Evolutionary conservation across 37 sponge, comb jelly and placozoan genomes (phyloP).

Genomic region (Chondrosia reniformis): DNA sequence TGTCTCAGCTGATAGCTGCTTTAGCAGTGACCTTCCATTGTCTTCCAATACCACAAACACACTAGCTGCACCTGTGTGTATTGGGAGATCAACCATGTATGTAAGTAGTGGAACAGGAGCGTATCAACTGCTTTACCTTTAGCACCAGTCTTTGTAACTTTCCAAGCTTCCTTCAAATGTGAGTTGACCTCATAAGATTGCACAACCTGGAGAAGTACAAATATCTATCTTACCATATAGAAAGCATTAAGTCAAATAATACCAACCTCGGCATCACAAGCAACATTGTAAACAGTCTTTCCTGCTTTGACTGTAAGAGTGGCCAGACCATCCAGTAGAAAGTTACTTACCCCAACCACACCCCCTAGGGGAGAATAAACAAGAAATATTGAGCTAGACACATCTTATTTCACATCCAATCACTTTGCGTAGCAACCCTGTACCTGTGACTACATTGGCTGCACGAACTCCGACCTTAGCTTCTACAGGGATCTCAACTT

Average conservation of each 20-base stretch:
- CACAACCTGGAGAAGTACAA: too few relatives aligned
- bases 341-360: not conserved
- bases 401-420: too few relatives aligned
- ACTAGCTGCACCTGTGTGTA: slow-evolving; percentile 41
- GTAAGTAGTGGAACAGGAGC: too few relatives aligned
- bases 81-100: not conserved
- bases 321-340: not conserved
- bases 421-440: too few relatives aligned
- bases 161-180: slow-evolving; percentile 72
- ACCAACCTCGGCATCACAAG: not conserved
- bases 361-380: not conserved
- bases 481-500: not conserved
- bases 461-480: not conserved
- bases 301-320: not conserved
- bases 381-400: too few relatives aligned
- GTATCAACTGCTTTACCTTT: slow-evolving; percentile 32
- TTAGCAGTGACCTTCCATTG: slow-evolving; percentile 36
- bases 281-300: not conserved
- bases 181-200: slow-evolving; percentile 48
- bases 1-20: slow-evolving; percentile 29
- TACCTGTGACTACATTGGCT: not conserved
- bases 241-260: too few relatives aligned
- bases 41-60: slow-evolving; percentile 47
- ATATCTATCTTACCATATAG: too few relatives aligned
- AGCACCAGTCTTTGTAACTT: slow-evolving; percentile 59